Conservation (phyloP, 2,113 vertebrate species). For the Scomber scombrus region DNA sequence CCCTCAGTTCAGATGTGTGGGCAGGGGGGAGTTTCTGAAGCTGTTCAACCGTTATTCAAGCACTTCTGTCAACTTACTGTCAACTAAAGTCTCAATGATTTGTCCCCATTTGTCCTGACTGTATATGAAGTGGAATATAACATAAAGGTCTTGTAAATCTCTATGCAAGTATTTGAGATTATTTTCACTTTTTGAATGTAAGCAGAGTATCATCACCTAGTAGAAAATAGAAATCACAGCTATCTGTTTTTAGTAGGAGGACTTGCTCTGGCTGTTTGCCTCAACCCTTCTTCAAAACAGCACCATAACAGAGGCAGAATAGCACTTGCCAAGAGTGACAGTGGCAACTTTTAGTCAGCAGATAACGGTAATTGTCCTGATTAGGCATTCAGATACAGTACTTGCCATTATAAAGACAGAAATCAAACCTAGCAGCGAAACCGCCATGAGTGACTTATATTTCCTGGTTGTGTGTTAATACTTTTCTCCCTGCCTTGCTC, state of each 20-base stretch:
- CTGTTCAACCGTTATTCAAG: too few species aligned
- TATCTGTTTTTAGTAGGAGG: slow-evolving; percentile 13
- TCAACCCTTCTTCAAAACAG: slow-evolving; percentile 42
- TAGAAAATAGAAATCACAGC: slow-evolving; percentile 31
- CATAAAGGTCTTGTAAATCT: not conserved
- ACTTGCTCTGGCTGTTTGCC: slow-evolving; percentile 26
- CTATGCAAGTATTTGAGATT: not conserved
- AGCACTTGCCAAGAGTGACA: slow-evolving; percentile 44
- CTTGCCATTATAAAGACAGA: slow-evolving; percentile 5
- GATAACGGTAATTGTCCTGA: slow-evolving; percentile 24
- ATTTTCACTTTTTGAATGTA: not conserved
- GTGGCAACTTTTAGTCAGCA: slow-evolving; percentile 30
- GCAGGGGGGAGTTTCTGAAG: too few species aligned
- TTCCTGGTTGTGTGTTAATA: slow-evolving; percentile 11
- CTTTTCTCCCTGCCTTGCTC: not conserved
- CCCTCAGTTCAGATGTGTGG: too few species aligned
- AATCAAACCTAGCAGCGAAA: slow-evolving; percentile 13
- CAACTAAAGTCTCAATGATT: not conserved
- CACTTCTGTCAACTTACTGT: too few species aligned
- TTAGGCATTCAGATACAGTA: slow-evolving; percentile 23
- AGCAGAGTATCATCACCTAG: slow-evolving; percentile 26
- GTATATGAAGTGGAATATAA: not conserved
- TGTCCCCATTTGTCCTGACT: not conserved
- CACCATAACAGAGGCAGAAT: slow-evolving; percentile 30
- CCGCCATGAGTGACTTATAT: slow-evolving; percentile 12